Evolutionary conservation across 35 echinoderm and acorn worm genomes (phyloP).

Genomic region (Apostichopus japonicus): DNA sequence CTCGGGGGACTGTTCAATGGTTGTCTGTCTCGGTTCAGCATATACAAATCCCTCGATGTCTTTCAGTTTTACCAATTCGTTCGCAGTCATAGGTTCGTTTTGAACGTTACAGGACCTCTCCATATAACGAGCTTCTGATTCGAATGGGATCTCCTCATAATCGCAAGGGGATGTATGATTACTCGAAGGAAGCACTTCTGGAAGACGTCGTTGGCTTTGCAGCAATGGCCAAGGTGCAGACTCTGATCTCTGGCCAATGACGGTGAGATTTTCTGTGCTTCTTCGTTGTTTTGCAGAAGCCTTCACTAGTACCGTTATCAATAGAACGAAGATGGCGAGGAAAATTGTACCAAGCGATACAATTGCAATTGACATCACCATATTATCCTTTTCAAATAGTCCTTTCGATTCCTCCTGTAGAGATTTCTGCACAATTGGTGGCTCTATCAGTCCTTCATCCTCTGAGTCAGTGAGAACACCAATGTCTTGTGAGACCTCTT

Average conservation of each 20-base stretch:
- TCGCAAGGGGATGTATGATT: neutral
- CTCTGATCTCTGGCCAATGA: neutral
- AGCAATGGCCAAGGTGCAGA: conserved; percentile 2
- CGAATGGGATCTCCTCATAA: conserved; percentile 10
- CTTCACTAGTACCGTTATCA: neutral
- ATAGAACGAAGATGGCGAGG: neutral
- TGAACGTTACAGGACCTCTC: neutral
- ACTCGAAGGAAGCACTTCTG: neutral
- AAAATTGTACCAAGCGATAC: neutral
- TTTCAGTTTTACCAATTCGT: neutral
- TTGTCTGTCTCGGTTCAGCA: neutral
- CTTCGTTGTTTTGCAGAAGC: neutral
- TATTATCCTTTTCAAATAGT: neutral
- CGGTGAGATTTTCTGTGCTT: neutral
- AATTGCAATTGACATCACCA: neutral
- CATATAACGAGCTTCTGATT: neutral
- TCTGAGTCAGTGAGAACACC: neutral
- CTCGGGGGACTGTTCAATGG: neutral
- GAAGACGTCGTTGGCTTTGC: neutral
- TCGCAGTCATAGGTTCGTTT: neutral
- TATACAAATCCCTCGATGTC: neutral
- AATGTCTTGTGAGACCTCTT: neutral
- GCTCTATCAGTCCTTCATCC: neutral
- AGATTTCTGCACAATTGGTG: neutral
- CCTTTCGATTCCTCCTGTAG: too few species aligned